Base-by-base conservation (phyloP, 2,113 vertebrate species). In the Upupa epops region DNA sequence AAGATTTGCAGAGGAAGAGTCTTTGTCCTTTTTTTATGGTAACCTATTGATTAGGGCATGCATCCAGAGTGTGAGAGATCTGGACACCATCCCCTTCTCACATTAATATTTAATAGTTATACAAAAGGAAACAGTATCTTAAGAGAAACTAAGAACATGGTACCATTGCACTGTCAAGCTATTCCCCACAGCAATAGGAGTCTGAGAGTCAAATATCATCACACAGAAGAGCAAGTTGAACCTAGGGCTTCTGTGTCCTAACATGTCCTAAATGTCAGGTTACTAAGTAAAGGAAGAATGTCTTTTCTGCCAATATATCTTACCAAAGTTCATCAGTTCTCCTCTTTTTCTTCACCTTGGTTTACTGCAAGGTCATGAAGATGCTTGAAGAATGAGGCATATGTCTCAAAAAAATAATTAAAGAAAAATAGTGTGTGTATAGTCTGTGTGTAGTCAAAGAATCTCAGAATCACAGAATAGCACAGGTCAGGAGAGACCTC, bases 101-200 rank as follows among this genome's bases (percentile, higher is more conserved):
- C 52, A 71, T 93, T 52, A 92, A 88, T 90, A 77, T 86, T 96
- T 90, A 88, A 92, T 80, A 81, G 48, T 77, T 88, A 52, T 77
- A 74, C 37, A 77, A 82, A 86, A 88, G 29, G 56, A 52, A 91
- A 70, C 46, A 85, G 40, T 36, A 61, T 58, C 74, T 89, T 65
- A 60, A 54, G 11, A 91, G 79, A 91, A 92, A 80, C 79, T 74
- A 77, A 94, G 90, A 90, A 92, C 24, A 45, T 60, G 9, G 45
- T 76, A 88, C 1, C 6, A 55, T 25, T 86, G 76, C 2, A 0
- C 6, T 32, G 9, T 55, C 60, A 94, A 78, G 45, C 29, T n/a
- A 68, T 56, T 37, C 48, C 64, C 49, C 5, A 13, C 45, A 18
- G 72, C 40, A 95, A 55, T n/a, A 29, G 48, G 48, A 74, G 52